Evolutionary conservation across 2,888 invertebrate species (phyloP), one percentile per base, ranked within the genome.

Genomic region (Ephialtes manifestator): DNA sequence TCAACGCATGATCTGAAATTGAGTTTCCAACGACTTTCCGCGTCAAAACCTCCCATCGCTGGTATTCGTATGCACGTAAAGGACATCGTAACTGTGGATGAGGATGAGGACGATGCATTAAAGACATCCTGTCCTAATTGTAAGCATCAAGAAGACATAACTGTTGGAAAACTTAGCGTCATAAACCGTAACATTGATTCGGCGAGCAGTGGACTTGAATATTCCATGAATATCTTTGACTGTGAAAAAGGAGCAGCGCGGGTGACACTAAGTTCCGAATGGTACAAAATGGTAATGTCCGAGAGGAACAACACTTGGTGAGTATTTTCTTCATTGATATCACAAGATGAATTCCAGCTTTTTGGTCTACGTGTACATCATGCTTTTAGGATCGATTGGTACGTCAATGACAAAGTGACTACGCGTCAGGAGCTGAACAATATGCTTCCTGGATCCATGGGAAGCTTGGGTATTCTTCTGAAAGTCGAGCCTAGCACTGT

Each of bases 41-140:
- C 91, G 31, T 88, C 88, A 0, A 83, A 89, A 20, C 85, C 88
- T 13, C 91, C 93, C 5, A 70, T 88, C 1, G 83, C 87, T 3
- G 94, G 94, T 3, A 48, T 93, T 5, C 89, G 91, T 58, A 89
- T 87, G 7, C 91, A 94, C 65, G 91, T 92, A 15, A 90, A 91
- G 46, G 93, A 91, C 60, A 89, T 91, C 58, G 94, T 94, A 5
- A 93, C 91, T 74, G 87, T 94, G n/a, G 89, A 87, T 15, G 92
- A 92, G 7, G 92, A 93, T 51, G 87, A 91, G 11, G 88, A 84
- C 0, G 88, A 90, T 8, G 43, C 87, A 4, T 87, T 94, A 70
- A 89, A 90, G 71, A 87, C 87, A 70, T 90, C 91, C 39, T 94
- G 94, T 84, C 88, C 92, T 1, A 88, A 90, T 1, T 94, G 94